Percentiles rank a stretch among this genome's conserved stretches.
Evolutionary conservation across 2,888 invertebrate genomes (phyloP).

Genomic region (Stenurella melanura): DNA sequence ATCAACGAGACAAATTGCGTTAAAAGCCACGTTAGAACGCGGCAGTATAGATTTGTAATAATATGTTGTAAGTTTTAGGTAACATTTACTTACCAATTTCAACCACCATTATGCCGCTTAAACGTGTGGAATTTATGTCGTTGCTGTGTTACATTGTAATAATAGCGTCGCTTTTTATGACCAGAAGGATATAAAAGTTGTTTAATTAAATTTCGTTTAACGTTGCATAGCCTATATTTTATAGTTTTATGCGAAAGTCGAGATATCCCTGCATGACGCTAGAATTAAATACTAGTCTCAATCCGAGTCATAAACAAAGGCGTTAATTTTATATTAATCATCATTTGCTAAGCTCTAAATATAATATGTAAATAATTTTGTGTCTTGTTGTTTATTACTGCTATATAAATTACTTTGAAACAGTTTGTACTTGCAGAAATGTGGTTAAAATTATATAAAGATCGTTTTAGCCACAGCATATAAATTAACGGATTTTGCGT

Average conservation of each 20-base stretch:
- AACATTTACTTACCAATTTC: conserved; percentile 59
- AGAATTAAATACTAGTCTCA: conserved; percentile 61
- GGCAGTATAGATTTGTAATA: conserved; percentile 40
- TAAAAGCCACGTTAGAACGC: conserved; percentile 9
- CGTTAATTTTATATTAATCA: conserved; percentile 62
- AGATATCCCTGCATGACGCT: conserved; percentile 62
- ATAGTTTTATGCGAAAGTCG: conserved; percentile 67
- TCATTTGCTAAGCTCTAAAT: conserved; percentile 48
- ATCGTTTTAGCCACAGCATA: conserved; percentile 24
- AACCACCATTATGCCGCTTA: conserved; percentile 60
- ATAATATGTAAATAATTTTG: conserved; percentile 46
- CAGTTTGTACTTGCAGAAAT: conserved; percentile 29
- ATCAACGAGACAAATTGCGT: conserved; percentile 16
- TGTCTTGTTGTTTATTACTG: conserved; percentile 34
- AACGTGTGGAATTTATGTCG: conserved; percentile 69
- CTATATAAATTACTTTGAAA: conserved; percentile 36
- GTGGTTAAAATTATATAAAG: conserved; percentile 18
- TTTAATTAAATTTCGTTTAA: conserved; percentile 73
- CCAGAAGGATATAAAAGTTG: conserved; percentile 72
- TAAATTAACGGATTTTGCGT: conserved; percentile 23
- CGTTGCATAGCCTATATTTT: conserved; percentile 71
- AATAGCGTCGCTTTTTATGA: conserved; percentile 70
- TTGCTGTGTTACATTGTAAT: conserved; percentile 70
- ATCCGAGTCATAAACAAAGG: conserved; percentile 59
- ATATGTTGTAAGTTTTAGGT: conserved; percentile 48